Percentiles rank a stretch among this genome's conserved stretches.
Conservation (phyloP, 2,113 vertebrate genomes). For the Sylvia atricapilla region DNA sequence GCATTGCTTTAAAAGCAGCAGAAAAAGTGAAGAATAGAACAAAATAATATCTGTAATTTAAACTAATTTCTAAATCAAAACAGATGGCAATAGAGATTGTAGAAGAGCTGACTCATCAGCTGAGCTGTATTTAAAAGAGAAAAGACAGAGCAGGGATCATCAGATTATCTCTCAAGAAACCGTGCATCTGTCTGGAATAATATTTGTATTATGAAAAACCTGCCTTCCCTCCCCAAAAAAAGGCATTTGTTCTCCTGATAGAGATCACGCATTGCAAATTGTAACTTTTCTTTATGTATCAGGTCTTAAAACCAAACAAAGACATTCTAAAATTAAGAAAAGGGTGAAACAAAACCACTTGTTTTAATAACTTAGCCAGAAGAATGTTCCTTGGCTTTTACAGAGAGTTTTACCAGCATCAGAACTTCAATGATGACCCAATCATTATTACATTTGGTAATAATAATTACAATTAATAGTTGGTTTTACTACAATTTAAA, state of each 20-base stretch:
- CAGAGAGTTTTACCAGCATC: neutral
- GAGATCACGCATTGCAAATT: neutral
- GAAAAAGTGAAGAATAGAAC: neutral
- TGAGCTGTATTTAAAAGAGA: conserved; percentile 63
- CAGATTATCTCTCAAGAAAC: conserved; percentile 66
- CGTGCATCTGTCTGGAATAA: conserved; percentile 37
- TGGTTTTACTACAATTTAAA: neutral
- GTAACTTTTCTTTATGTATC: neutral
- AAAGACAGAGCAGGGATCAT: conserved; percentile 60
- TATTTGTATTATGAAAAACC: conserved; percentile 10
- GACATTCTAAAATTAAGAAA: neutral
- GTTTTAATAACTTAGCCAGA: neutral
- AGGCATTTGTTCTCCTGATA: neutral
- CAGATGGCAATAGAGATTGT: conserved; percentile 51
- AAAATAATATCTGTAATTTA: conserved; percentile 48
- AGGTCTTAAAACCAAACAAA: neutral
- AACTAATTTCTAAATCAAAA: conserved; percentile 59
- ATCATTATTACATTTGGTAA: neutral
- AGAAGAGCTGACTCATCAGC: conserved; percentile 63
- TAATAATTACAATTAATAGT: neutral
- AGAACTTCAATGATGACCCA: neutral
- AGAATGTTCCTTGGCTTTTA: neutral
- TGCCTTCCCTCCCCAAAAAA: neutral
- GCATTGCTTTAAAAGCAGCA: neutral
- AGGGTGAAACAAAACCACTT: neutral